These are phyloP conservation scores for Notolepis coatsorum DNA, from an alignment of 2,797 vertebrate genomes.

Conservation along the genomic window DNA sequence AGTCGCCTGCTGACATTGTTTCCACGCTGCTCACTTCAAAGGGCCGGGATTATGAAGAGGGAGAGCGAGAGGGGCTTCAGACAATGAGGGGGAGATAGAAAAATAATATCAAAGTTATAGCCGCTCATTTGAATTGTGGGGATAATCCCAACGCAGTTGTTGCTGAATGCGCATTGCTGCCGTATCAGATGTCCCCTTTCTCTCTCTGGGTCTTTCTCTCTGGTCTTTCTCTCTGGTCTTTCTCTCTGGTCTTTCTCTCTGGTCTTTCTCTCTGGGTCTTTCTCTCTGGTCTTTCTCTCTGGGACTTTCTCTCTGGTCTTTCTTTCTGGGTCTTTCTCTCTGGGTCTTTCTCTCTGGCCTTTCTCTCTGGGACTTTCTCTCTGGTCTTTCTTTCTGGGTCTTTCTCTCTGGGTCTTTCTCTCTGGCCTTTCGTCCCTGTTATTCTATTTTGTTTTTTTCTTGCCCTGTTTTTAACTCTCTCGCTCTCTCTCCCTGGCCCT, in stretches of 20 bases:
- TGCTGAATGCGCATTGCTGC: slow-evolving; percentile 66
- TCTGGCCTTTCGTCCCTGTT: slow-evolving; percentile 54
- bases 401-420: slow-evolving; percentile 52
- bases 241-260: slow-evolving; percentile 60
- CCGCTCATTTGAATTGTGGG: slow-evolving; percentile 73
- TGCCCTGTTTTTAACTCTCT: slow-evolving; percentile 65
- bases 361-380: slow-evolving; percentile 49
- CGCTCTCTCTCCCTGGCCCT: slow-evolving; percentile 57
- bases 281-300: slow-evolving; percentile 46
- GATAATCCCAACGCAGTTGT: slow-evolving; percentile 83
- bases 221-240: slow-evolving; percentile 57
- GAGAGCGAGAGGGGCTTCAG: slow-evolving; percentile 65
- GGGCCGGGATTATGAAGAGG: slow-evolving; percentile 75
- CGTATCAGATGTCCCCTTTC: slow-evolving; percentile 74
- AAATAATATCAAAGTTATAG: slow-evolving; percentile 84
- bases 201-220: slow-evolving; percentile 23
- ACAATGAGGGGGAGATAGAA: slow-evolving; percentile 75
- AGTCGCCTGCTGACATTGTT: slow-evolving; percentile 80
- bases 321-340: slow-evolving; percentile 58
- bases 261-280: slow-evolving; percentile 64
- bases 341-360: slow-evolving; percentile 64
- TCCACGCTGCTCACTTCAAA: slow-evolving; percentile 82
- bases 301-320: slow-evolving; percentile 58
- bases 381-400: slow-evolving; percentile 56
- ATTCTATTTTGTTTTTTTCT: slow-evolving; percentile 62